Conservation (phyloP, 1,140 invertebrate genomes). For the Drosophila nikananu region DNA sequence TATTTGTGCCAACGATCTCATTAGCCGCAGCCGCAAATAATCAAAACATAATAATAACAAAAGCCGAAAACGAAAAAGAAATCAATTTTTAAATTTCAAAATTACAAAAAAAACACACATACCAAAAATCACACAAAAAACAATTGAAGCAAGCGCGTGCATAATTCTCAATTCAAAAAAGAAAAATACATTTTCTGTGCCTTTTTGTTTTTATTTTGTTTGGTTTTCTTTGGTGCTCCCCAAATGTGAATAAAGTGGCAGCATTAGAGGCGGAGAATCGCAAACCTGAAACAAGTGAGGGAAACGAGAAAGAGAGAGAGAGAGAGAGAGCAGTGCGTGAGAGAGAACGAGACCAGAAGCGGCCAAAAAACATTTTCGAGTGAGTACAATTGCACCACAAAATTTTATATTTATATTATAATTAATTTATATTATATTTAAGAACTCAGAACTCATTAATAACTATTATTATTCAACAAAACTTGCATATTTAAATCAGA, state of each 20-base stretch:
- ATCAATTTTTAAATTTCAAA: conserved; percentile 6
- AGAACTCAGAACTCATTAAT: not conserved
- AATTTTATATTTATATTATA: no score
- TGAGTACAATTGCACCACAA: conserved; percentile 27
- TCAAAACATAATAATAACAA: conserved; percentile 30
- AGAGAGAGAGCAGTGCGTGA: conserved; percentile 17
- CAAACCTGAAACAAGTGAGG: conserved; percentile 7
- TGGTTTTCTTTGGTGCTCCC: conserved; percentile 39
- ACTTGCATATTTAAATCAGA: not conserved
- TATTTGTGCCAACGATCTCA: conserved; percentile 45
- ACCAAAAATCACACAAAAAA: conserved; percentile 6
- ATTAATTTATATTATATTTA: no score
- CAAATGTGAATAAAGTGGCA: conserved; percentile 26
- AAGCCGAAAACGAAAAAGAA: conserved; percentile 9
- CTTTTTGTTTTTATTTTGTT: conserved; percentile 49
- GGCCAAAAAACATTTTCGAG: conserved; percentile 35
- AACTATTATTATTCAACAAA: not conserved
- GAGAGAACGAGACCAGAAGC: conserved; percentile 21
- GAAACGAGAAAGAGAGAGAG: conserved; percentile 9
- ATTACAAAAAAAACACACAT: not conserved
- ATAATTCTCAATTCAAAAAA: conserved; percentile 24
- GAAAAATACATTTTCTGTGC: conserved; percentile 20
- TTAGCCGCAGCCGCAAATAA: conserved; percentile 30
- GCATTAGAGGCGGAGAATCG: conserved; percentile 27
- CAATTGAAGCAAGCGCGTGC: conserved; percentile 48